Conservation (phyloP, 2,797 vertebrate genomes). For the Steatocranus sp. region DNA sequence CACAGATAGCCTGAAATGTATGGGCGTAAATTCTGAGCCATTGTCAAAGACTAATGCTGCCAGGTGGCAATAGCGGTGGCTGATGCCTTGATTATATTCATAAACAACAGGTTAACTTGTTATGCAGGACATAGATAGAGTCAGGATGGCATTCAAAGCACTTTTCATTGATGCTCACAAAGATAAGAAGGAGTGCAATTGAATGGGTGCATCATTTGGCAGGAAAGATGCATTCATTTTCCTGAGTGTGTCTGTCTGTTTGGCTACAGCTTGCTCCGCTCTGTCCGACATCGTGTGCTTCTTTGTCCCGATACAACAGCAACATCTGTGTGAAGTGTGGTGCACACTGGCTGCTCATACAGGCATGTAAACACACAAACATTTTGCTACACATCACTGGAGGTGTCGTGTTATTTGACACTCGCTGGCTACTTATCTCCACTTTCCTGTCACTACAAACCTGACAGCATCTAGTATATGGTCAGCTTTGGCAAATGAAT, state of each 20-base stretch:
- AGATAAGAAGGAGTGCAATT: conserved; percentile 35
- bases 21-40: conserved; percentile 34
- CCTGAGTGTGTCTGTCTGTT: neutral
- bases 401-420: neutral
- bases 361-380: neutral
- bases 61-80: conserved; percentile 34
- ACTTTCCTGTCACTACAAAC: neutral
- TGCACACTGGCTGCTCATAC: neutral
- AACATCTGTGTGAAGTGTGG: conserved; percentile 45
- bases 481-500: neutral
- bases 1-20: conserved; percentile 55
- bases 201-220: conserved; percentile 31
- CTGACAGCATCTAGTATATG: neutral
- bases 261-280: neutral
- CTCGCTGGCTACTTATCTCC: neutral
- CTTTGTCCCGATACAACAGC: conserved; percentile 50
- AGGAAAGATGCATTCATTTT: conserved; percentile 10
- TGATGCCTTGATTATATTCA: conserved; percentile 45
- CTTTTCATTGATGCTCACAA: conserved; percentile 21
- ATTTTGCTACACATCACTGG: neutral
- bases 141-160: neutral
- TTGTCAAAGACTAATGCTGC: conserved; percentile 34
- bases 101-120: conserved; percentile 56
- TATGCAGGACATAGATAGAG: conserved; percentile 19
- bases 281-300: neutral